Evolutionary conservation across 1,140 invertebrate species (phyloP).

Genomic region (Parapsyche elsis): DNA sequence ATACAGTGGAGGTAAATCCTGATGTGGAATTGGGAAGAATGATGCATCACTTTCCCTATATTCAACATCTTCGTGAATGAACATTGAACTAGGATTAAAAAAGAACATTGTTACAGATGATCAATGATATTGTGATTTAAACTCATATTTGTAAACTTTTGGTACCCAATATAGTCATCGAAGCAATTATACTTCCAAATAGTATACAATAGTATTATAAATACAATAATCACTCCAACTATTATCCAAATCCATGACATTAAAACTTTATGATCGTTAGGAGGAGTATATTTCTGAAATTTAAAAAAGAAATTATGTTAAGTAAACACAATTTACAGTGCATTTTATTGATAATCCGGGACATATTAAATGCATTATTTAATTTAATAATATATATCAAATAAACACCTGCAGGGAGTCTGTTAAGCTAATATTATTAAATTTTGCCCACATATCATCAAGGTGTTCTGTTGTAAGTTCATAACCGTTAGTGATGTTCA

Average conservation of each 20-base stretch:
- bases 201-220: slow-evolving; percentile 32
- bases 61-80: slow-evolving; percentile 37
- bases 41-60: slow-evolving; percentile 43
- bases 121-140: neutral
- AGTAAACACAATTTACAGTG: no score
- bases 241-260: slow-evolving; percentile 45
- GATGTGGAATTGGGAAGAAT: slow-evolving; percentile 47
- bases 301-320: no score
- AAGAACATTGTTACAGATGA: neutral
- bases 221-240: slow-evolving; percentile 34
- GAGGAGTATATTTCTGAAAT: slow-evolving; percentile 38
- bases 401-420: neutral
- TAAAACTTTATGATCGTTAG: slow-evolving; percentile 28
- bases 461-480: slow-evolving; percentile 42
- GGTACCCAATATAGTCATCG: slow-evolving; percentile 41
- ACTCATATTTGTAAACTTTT: neutral
- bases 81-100: neutral
- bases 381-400: no score
- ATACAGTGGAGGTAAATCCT: slow-evolving; percentile 45
- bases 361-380: no score
- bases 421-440: neutral
- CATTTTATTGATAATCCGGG: no score
- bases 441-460: slow-evolving; percentile 50
- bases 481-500: slow-evolving; percentile 44
- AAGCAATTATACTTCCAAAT: slow-evolving; percentile 40